Evolutionary conservation across 2,888 invertebrate species (phyloP).

Genomic region (Psylliodes chrysocephalus): DNA sequence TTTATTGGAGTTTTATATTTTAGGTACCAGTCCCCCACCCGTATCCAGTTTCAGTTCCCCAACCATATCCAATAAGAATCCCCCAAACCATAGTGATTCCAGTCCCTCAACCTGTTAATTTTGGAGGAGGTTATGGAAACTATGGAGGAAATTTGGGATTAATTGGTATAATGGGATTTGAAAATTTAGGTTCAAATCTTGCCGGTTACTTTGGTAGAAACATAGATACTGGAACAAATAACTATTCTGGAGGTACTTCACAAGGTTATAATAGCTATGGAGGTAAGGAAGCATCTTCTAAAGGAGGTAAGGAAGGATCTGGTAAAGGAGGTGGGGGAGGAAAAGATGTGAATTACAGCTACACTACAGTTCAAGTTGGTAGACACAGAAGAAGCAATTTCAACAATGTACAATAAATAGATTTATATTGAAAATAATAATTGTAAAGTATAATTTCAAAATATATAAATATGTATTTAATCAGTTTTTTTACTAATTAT

Average conservation of each 20-base stretch:
- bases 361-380: background rate
- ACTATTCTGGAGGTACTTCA: background rate
- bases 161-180: background rate
- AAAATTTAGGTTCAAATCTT: background rate
- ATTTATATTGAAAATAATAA: background rate
- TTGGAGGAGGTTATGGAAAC: background rate
- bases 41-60: background rate
- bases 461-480: too few species aligned
- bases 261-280: background rate
- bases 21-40: background rate
- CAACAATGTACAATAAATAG: background rate
- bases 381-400: background rate
- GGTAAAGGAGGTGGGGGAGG: background rate
- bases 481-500: too few species aligned
- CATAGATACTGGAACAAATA: background rate
- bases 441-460: background rate
- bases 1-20: too few species aligned
- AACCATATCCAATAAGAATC: background rate
- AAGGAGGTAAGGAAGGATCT: too few species aligned
- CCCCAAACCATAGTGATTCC: background rate
- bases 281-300: background rate
- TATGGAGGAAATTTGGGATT: background rate
- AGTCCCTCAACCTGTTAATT: background rate
- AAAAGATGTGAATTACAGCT: background rate
- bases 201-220: background rate